phyloP scores from a whole-genome alignment of 2,113 vertebrate genomes.

The Mesitornis unicolor region DNA sequence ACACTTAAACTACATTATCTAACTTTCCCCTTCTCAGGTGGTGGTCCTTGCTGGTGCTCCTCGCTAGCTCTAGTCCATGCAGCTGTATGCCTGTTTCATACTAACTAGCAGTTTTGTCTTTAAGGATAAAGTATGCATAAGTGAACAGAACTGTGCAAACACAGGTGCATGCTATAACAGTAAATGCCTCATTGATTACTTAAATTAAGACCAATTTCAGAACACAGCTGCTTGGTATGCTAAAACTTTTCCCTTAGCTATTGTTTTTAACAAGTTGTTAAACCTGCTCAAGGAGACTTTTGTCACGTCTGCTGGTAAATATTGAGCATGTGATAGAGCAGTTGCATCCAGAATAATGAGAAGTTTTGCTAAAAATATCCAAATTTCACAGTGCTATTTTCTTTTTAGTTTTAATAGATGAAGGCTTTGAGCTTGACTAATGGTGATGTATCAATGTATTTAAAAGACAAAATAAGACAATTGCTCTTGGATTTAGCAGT shows the following conservation, averaged over 20 bases:
- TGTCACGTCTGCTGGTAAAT: neutral
- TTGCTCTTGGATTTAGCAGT: neutral
- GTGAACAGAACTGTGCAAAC: neutral
- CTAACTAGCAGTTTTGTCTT: neutral
- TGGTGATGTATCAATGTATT: neutral
- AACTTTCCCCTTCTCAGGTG: neutral
- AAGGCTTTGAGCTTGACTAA: neutral
- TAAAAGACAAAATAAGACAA: neutral
- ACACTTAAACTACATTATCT: neutral
- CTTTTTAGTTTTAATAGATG: neutral
- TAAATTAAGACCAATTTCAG: constrained; percentile 26
- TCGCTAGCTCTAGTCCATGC: fast-evolving
- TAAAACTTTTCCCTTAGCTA: neutral
- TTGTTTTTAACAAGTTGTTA: neutral
- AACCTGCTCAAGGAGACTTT: neutral
- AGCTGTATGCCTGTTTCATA: neutral
- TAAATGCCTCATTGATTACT: neutral
- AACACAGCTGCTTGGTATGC: neutral
- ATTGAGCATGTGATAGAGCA: neutral
- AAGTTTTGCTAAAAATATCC: neutral
- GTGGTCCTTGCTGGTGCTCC: neutral
- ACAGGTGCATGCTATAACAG: neutral
- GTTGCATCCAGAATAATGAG: neutral
- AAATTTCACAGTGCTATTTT: neutral
- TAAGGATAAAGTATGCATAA: neutral